phyloP scores from a whole-genome alignment of 2,888 invertebrate species.

The Drosophila meridiana region DNA sequence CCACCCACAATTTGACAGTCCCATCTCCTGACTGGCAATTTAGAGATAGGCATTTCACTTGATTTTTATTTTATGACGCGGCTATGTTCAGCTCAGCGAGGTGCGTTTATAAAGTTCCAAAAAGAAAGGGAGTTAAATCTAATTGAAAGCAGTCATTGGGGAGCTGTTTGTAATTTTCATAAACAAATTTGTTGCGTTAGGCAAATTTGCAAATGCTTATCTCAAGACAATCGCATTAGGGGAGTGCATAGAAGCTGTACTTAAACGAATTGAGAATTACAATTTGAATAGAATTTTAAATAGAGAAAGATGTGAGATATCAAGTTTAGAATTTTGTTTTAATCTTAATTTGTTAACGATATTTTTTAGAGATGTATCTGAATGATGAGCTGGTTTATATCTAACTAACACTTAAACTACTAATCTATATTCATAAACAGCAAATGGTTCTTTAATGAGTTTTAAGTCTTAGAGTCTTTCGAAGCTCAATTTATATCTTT shows the following conservation, averaged over 20 bases:
- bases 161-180: conserved; percentile 4
- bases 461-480: background rate
- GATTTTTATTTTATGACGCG: conserved; percentile 64
- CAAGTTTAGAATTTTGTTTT: background rate
- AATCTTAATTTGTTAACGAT: background rate
- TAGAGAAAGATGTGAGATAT: too few species aligned
- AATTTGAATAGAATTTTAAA: background rate
- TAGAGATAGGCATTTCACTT: conserved; percentile 61
- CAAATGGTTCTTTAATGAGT: background rate
- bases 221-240: background rate
- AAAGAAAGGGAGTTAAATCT: background rate
- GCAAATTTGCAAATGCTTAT: conserved; percentile 3
- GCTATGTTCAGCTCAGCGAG: conserved; percentile 11
- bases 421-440: background rate
- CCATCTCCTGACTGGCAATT: conserved; percentile 37
- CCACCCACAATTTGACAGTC: background rate
- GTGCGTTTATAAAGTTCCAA: conserved; percentile 13
- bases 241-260: background rate
- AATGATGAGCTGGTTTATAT: background rate
- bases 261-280: background rate
- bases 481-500: background rate
- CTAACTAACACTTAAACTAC: background rate
- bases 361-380: background rate
- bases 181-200: background rate
- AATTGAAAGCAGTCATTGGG: conserved; percentile 1